These are phyloP conservation scores for Metridium senile DNA, from an alignment of 92 coral and sea anemone species.

Conservation along the genomic window DNA sequence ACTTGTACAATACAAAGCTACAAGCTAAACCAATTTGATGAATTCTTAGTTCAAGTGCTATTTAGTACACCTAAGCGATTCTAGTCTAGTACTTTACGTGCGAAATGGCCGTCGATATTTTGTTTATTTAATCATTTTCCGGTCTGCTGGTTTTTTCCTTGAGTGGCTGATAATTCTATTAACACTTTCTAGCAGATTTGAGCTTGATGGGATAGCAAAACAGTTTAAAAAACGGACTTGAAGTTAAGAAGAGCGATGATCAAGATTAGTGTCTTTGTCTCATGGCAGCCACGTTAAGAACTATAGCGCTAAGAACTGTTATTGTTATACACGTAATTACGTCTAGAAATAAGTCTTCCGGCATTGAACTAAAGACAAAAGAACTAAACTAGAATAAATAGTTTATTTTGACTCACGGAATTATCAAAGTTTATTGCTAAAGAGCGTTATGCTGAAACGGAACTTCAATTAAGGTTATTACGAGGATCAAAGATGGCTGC, in stretches of 20 bases:
- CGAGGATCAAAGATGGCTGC: no score
- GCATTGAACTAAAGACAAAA: background rate
- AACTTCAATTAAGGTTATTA: no score
- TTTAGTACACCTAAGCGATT: background rate
- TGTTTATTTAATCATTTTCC: conserved; percentile 5
- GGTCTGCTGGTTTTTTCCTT: background rate
- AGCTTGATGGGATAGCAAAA: background rate
- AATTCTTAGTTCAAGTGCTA: background rate
- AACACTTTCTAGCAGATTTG: background rate
- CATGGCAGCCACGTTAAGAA: no score
- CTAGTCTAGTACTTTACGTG: background rate
- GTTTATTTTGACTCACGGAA: background rate
- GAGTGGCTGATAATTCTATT: background rate
- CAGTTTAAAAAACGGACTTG: background rate
- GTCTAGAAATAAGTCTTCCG: no score
- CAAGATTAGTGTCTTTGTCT: no score
- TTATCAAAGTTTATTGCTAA: background rate
- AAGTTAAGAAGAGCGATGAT: no score
- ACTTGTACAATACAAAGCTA: background rate
- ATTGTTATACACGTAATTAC: no score
- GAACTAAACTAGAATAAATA: background rate
- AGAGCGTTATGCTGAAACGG: background rate
- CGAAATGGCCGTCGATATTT: background rate
- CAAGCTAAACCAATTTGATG: background rate
- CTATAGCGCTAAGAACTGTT: no score